Base-by-base conservation (phyloP, 2,888 invertebrate species). In the Monopis laevigella region DNA sequence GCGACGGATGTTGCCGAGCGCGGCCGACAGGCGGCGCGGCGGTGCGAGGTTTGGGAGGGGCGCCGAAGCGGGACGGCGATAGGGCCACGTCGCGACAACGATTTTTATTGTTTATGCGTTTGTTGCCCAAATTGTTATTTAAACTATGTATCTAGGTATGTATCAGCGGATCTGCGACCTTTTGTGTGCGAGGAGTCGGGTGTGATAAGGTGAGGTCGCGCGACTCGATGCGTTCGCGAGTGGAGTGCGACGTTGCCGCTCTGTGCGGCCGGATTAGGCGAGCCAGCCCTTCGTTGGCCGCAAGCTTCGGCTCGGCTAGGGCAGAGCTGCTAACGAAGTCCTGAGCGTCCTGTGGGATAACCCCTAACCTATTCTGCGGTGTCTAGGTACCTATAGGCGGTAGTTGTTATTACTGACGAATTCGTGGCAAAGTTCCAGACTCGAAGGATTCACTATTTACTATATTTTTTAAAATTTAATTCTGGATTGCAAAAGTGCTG, bases 201-300 rank as follows among this genome's bases (percentile, higher is more conserved):
- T 71, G 68, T 69, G 75, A 75, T 74, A 71, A 66, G 66, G 56
- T 67, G 74, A 74, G 73, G 78, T 72, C 74, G 77, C 73, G 73
- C n/a, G n/a, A n/a, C n/a, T 32, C 29, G 29, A n/a, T n/a, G n/a
- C n/a, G n/a, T n/a, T n/a, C n/a, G n/a, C n/a, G n/a, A 73, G 64
- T 70, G 68, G 65, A 55, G 57, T 49, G 62, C 75, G 65, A 53
- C 69, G 77, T 78, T 78, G 75, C 78, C 72, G 71, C 63, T 17
- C 17, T 60, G 57, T 71, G 65, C 59, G 48, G 51, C 56, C 58
- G 59, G 59, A 63, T 63, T 65, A 65, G 46, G 21, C 8, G 45
- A 48, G 48, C 50, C 51, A n/a, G n/a, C n/a, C n/a, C n/a, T n/a
- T n/a, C n/a, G n/a, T n/a, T n/a, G n/a, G n/a, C n/a, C n/a, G n/a